Evolutionary conservation across 2,113 vertebrate species (phyloP).

Genomic region (Lichenostomus cassidix): DNA sequence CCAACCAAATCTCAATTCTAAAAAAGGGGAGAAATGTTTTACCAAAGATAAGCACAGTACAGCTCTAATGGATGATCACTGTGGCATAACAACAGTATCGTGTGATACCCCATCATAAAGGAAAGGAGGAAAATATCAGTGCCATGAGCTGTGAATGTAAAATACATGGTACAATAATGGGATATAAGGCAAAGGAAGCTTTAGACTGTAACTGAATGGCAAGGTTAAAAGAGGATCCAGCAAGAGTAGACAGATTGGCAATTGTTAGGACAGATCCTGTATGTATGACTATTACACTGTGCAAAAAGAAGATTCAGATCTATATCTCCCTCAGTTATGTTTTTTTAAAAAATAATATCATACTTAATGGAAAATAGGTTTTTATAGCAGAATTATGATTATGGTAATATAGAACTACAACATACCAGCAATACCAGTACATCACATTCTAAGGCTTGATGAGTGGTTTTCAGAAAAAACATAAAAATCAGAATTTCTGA

Average conservation of each 20-base stretch:
- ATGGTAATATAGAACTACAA: background rate
- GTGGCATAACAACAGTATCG: background rate
- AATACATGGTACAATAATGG: background rate
- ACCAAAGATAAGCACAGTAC: background rate
- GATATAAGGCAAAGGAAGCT: background rate
- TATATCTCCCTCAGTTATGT: background rate
- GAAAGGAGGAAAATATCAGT: background rate
- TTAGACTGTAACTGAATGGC: background rate
- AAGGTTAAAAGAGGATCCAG: background rate
- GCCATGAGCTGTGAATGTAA: background rate
- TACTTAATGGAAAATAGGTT: background rate
- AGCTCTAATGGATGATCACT: background rate
- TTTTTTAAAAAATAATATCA: background rate
- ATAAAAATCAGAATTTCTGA: background rate
- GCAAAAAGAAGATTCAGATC: background rate
- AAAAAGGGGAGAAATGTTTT: background rate
- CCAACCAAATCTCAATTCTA: background rate
- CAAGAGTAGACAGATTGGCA: background rate
- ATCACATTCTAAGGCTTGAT: background rate
- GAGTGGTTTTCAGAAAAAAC: background rate
- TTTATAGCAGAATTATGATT: background rate
- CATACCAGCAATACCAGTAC: background rate
- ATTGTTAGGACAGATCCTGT: background rate
- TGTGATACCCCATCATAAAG: background rate
- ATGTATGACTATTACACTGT: background rate